phyloP scores from a whole-genome alignment of 2,113 vertebrate genomes.

The Rostratula benghalensis region DNA sequence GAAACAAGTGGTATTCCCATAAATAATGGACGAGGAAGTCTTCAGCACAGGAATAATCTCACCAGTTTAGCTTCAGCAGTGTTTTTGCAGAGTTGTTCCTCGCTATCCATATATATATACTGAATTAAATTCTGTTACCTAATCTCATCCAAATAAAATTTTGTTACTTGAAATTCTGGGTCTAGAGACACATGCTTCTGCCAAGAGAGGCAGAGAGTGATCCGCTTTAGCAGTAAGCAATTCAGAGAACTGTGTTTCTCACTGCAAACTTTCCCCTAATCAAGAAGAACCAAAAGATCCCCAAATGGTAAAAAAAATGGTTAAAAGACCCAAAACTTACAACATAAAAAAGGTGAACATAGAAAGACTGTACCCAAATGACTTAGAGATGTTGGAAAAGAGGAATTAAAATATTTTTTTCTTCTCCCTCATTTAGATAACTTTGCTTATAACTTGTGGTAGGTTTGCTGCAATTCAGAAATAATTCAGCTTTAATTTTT shows the following conservation, averaged over 20 bases:
- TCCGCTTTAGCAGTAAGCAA: fast-evolving
- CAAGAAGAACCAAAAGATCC: not conserved
- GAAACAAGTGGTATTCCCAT: not conserved
- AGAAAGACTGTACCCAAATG: not conserved
- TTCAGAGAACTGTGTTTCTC: not conserved
- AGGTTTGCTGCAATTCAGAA: not conserved
- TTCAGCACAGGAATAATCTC: not conserved
- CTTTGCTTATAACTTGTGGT: not conserved
- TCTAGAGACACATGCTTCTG: not conserved
- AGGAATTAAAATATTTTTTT: not conserved
- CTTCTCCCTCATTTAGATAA: not conserved
- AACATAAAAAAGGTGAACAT: not conserved
- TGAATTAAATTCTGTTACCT: not conserved
- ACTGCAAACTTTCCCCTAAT: not conserved
- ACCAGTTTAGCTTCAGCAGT: not conserved
- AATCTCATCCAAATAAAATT: not conserved
- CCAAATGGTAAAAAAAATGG: not conserved
- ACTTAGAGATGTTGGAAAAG: not conserved
- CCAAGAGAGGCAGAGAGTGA: not conserved
- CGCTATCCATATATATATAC: not conserved
- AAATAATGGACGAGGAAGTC: not conserved
- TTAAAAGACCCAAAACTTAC: not conserved
- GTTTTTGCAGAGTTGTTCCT: not conserved
- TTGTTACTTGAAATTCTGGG: not conserved
- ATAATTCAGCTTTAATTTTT: not conserved